Percentiles rank a stretch among this genome's conserved stretches.
phyloP scores from a whole-genome alignment of 2,797 vertebrate species.

The Alectoris magna region DNA sequence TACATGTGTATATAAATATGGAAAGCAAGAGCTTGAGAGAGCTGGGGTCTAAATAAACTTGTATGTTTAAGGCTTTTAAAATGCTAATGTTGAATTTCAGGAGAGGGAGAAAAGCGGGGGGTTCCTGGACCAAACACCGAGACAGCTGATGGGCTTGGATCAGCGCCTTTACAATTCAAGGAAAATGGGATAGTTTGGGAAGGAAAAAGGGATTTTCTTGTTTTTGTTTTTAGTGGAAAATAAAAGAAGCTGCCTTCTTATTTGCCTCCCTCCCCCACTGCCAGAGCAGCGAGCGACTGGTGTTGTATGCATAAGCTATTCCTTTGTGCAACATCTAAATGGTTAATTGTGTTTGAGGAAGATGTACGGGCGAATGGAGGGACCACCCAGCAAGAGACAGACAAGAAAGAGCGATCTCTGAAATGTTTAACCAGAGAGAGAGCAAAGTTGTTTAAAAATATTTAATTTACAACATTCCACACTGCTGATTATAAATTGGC shows the following conservation, averaged over 20 bases:
- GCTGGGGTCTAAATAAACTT: slow-evolving; percentile 64
- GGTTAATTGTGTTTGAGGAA: slow-evolving; percentile 82
- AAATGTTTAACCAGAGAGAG: slow-evolving; percentile 79
- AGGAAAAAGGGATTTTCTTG: slow-evolving; percentile 73
- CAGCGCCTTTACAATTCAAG: slow-evolving; percentile 73
- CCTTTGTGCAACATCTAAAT: slow-evolving; percentile 80
- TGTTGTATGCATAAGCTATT: slow-evolving; percentile 79
- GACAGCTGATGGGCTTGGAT: slow-evolving; percentile 72
- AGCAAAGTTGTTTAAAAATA: slow-evolving; percentile 81
- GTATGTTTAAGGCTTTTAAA: slow-evolving; percentile 66
- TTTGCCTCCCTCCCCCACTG: slow-evolving; percentile 69
- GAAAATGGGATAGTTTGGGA: slow-evolving; percentile 71
- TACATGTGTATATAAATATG: slow-evolving; percentile 58
- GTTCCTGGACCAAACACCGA: slow-evolving; percentile 27
- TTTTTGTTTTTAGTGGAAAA: slow-evolving; percentile 77
- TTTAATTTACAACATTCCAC: slow-evolving; percentile 82
- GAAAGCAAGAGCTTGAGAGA: slow-evolving; percentile 52
- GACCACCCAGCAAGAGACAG: slow-evolving; percentile 87
- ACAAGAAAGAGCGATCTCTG: slow-evolving; percentile 81
- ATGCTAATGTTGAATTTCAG: slow-evolving; percentile 65
- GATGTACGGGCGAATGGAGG: slow-evolving; percentile 68
- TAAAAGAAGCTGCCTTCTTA: slow-evolving; percentile 73
- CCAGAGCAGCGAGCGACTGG: slow-evolving; percentile 66
- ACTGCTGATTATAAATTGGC: slow-evolving; percentile 79
- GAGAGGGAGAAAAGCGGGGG: not conserved